phyloP scores from a whole-genome alignment of 2,888 invertebrate species.

The Drosophila robusta region DNA sequence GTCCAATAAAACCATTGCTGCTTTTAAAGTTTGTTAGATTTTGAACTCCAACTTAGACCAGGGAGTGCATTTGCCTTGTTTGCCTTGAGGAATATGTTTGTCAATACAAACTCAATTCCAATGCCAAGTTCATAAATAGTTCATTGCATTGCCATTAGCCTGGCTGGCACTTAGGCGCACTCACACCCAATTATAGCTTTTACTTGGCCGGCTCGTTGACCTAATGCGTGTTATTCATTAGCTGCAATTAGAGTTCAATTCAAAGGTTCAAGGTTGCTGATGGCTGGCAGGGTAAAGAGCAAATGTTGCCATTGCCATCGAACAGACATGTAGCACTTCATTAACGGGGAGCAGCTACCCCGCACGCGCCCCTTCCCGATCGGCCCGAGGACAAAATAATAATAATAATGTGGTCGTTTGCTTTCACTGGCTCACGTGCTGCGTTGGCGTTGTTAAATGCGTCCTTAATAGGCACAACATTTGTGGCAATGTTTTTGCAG shows the following conservation, averaged over 20 bases:
- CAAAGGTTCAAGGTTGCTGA: constrained; percentile 65
- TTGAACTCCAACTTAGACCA: background rate
- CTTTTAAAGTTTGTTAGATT: background rate
- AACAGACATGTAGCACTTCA: constrained; percentile 63
- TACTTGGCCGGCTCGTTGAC: constrained; percentile 46
- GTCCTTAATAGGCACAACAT: constrained; percentile 71
- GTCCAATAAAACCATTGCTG: background rate
- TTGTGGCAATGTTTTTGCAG: constrained; percentile 60
- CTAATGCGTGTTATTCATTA: constrained; percentile 73
- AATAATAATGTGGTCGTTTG: constrained; percentile 75
- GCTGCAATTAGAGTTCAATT: constrained; percentile 75
- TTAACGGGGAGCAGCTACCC: constrained; percentile 36
- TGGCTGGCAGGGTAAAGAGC: constrained; percentile 14
- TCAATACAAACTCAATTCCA: background rate
- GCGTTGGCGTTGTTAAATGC: constrained; percentile 57
- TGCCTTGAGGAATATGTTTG: background rate
- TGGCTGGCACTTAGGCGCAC: constrained; percentile 25
- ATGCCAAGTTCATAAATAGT: constrained; percentile 48
- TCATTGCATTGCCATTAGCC: constrained; percentile 60
- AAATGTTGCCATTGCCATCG: constrained; percentile 36
- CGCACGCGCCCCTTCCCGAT: background rate
- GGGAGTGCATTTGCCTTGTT: background rate
- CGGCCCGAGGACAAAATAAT: constrained; percentile 30
- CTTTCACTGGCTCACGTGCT: constrained; percentile 71
- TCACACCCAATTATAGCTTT: constrained; percentile 19